phyloP scores from a whole-genome alignment of 2,797 vertebrate species.

The Hirundo rustica region DNA sequence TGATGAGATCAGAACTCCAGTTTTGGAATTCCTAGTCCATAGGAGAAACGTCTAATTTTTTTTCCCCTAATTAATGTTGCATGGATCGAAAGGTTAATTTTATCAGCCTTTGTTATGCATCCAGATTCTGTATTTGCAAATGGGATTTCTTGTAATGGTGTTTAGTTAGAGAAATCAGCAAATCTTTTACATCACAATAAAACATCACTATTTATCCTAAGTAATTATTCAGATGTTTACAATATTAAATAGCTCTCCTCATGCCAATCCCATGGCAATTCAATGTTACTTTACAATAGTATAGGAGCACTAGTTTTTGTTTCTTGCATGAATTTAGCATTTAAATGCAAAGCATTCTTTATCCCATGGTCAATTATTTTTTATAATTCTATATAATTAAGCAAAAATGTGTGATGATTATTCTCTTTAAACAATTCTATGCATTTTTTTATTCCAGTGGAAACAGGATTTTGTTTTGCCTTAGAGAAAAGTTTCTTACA shows the following conservation, averaged over 20 bases:
- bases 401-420: neutral
- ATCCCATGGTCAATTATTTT: neutral
- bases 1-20: neutral
- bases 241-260: neutral
- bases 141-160: neutral
- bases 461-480: neutral
- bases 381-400: neutral
- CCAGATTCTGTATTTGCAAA: neutral
- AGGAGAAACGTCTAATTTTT: neutral
- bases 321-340: neutral
- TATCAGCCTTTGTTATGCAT: neutral
- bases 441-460: neutral
- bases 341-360: neutral
- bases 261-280: neutral
- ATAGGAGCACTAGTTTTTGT: neutral
- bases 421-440: neutral
- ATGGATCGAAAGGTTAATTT: neutral
- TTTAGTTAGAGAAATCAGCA: neutral
- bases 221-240: neutral
- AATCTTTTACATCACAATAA: neutral
- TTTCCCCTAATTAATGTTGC: neutral
- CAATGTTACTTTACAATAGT: neutral
- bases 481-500: neutral
- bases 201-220: neutral
- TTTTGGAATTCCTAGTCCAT: neutral